A percentile compares a stretch with the other conserved stretches of the same genome.
These are phyloP conservation scores for Drosophila biarmipes DNA, from an alignment of 1,140 invertebrate genomes.

Conservation along the genomic window DNA sequence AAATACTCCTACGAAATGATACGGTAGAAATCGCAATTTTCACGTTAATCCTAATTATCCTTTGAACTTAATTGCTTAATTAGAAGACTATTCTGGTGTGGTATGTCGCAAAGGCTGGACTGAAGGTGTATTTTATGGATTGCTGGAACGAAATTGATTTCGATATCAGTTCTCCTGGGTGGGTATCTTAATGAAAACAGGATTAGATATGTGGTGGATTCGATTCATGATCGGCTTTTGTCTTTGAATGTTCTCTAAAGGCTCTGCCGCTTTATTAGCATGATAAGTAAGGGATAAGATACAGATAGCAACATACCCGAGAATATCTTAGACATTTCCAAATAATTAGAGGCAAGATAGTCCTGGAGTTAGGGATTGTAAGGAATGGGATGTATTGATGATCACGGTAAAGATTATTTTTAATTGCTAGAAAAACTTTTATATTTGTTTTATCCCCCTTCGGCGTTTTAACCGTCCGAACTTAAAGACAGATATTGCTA, in stretches of 20 bases:
- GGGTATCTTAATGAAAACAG: slow-evolving; percentile 24
- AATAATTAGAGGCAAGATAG: slow-evolving; percentile 13
- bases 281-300: slow-evolving; percentile 16
- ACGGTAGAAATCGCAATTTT: slow-evolving; percentile 74
- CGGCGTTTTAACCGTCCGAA: no score
- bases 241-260: slow-evolving; percentile 4
- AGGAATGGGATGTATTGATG: neutral
- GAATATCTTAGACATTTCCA: slow-evolving; percentile 2
- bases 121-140: slow-evolving; percentile 21
- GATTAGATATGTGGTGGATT: slow-evolving; percentile 27
- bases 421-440: no score
- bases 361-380: neutral
- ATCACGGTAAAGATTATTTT: neutral
- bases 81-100: slow-evolving; percentile 42
- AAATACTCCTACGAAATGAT: slow-evolving; percentile 35
- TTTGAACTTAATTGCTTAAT: slow-evolving; percentile 59
- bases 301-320: no score
- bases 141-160: slow-evolving; percentile 30
- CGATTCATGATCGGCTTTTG: neutral
- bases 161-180: slow-evolving; percentile 27
- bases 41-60: slow-evolving; percentile 67
- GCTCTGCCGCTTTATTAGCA: neutral
- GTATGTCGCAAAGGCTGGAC: slow-evolving; percentile 6
- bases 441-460: no score
- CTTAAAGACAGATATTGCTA: no score